A percentile compares a stretch with the other conserved stretches of the same genome.
Evolutionary conservation across 2,113 vertebrate genomes (phyloP).

Genomic region (Burhinus oedicnemus): DNA sequence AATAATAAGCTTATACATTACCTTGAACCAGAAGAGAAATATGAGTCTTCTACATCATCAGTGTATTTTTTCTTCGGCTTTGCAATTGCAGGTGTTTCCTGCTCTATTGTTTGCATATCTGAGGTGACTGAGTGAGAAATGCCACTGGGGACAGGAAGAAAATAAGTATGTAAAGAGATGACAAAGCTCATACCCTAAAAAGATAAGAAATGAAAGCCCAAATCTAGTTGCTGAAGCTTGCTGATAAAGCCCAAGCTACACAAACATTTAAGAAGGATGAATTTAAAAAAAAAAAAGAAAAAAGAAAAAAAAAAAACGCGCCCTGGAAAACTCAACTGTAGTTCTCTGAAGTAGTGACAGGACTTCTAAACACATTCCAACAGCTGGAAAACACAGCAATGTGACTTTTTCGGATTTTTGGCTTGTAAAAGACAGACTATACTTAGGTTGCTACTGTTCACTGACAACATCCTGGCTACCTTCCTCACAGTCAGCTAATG

Average conservation of each 20-base stretch:
- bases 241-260: background rate
- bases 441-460: background rate
- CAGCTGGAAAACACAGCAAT: background rate
- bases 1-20: background rate
- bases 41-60: constrained; percentile 78
- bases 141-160: constrained; percentile 74
- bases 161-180: background rate
- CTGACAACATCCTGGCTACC: background rate
- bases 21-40: constrained; percentile 79
- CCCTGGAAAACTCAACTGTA: background rate
- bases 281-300: background rate
- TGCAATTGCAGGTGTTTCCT: constrained; percentile 79
- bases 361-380: background rate
- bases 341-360: background rate
- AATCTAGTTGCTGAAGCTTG: background rate
- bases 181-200: background rate
- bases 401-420: background rate
- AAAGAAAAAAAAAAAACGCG: no score
- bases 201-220: background rate
- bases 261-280: background rate
- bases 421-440: background rate
- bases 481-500: background rate
- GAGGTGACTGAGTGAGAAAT: constrained; percentile 92
- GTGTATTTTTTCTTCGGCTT: constrained; percentile 77
- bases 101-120: constrained; percentile 95